Evolutionary conservation across 2,797 vertebrate species (phyloP).

Genomic region (Hydrophis major): DNA sequence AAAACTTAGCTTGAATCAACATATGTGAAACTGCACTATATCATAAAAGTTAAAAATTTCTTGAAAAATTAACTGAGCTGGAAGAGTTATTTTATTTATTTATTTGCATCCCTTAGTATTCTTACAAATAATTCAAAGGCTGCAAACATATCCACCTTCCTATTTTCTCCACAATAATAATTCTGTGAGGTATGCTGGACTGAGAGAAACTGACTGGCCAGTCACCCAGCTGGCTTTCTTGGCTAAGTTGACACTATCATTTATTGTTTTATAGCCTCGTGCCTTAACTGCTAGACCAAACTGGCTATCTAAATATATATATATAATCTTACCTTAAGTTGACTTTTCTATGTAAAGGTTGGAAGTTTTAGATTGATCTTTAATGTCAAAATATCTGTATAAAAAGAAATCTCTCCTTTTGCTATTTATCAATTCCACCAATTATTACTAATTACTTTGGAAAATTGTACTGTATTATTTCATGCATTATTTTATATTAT

Average conservation of each 20-base stretch:
- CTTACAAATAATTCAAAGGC: not conserved
- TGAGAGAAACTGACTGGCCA: not conserved
- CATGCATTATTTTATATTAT: not conserved
- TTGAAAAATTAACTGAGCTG: slow-evolving; percentile 47
- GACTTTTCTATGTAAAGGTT: slow-evolving; percentile 36
- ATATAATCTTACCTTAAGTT: slow-evolving; percentile 7
- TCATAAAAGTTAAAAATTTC: slow-evolving; percentile 51
- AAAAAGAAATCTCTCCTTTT: not conserved
- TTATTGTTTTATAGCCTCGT: not conserved
- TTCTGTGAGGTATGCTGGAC: not conserved
- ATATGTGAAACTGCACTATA: slow-evolving; percentile 46
- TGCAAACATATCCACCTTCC: not conserved
- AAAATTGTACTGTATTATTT: not conserved
- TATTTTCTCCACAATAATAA: not conserved
- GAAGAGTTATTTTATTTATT: slow-evolving; percentile 1
- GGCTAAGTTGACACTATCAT: not conserved
- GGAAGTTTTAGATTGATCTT: slow-evolving; percentile 26
- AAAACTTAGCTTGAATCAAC: slow-evolving; percentile 43
- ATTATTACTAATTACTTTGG: not conserved
- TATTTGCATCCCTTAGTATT: slow-evolving; percentile 4
- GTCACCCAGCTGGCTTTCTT: not conserved
- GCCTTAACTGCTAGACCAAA: not conserved
- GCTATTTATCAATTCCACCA: slow-evolving; percentile 2
- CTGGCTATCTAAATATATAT: not conserved
- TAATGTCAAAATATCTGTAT: not conserved